Evolutionary conservation across 2,113 vertebrate genomes (phyloP), one percentile per base, ranked within the genome.

Genomic region (Pluvianellus socialis): DNA sequence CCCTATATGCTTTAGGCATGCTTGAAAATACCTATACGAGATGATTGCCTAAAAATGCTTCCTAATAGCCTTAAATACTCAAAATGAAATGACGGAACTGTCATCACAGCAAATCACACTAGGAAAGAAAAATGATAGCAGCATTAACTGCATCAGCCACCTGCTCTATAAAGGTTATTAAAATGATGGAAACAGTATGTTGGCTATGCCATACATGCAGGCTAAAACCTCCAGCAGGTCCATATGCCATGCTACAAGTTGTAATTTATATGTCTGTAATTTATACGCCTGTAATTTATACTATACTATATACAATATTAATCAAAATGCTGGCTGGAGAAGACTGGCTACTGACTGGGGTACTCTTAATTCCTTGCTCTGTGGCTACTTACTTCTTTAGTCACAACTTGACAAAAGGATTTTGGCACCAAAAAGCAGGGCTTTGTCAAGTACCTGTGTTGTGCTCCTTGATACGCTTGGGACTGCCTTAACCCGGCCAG

Each of bases 151-250:
- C 86, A 87, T 88, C 74, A 91, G 75, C 81, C 94, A 95, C 94
- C 87, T 96, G 84, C 74, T 91, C 66, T 28, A 47, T 83, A 73
- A 67, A 95, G 61, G 67, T 86, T 90, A 90, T 95, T 95, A 91
- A 95, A 83, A 88, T 97, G 77, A 96, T 93, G 67, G 89, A 97
- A 95, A 92, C 77, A 86, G 71, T 91, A 91, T 88, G 84, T 63
- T 94, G 77, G 76, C 63, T 94, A 62, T 27, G 62, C 44, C 84
- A 87, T 85, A 89, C 22, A 70, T 22, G 28, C 53, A 62, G 86
- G 53, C 74, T 76, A 80, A 94, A 94, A 38, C 42, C n/a, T 47
- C 50, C 50, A 52, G 30, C 77, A 96, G 55, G 62, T 79, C 56
- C 33, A 40, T 63, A 80, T 90, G 61, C 73, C 55, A 76, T 70